These are phyloP conservation scores for Terrapene triunguis DNA, from an alignment of 2,113 vertebrate genomes.

Conservation along the genomic window DNA sequence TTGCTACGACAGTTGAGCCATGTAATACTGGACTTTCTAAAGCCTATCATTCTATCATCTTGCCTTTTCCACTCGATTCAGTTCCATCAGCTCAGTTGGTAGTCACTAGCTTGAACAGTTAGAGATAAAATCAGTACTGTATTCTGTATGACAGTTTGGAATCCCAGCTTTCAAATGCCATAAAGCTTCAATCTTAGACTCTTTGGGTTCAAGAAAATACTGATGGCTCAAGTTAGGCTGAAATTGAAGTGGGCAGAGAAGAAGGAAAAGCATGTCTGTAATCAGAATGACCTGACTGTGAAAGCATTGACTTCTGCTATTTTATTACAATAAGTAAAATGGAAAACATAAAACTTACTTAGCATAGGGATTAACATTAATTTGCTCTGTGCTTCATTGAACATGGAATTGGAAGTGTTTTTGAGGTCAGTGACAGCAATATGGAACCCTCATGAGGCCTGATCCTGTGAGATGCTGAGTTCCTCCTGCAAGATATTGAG, in stretches of 20 bases:
- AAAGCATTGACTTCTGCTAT: not conserved
- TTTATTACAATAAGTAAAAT: conserved; percentile 33
- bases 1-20: not conserved
- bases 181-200: not conserved
- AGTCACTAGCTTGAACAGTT: not conserved
- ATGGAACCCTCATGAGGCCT: not conserved
- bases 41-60: accelerated
- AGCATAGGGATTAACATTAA: not conserved
- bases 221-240: not conserved
- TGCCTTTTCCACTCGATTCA: accelerated
- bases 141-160: not conserved
- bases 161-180: not conserved
- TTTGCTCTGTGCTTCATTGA: not conserved
- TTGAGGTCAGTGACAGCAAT: not conserved
- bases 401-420: not conserved
- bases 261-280: not conserved
- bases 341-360: not conserved
- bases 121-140: not conserved
- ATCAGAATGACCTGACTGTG: conserved; percentile 15
- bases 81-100: not conserved
- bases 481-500: not conserved
- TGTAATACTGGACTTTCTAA: not conserved
- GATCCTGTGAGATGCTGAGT: not conserved
- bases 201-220: not conserved
- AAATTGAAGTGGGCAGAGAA: not conserved